Conservation (phyloP, 1,140 invertebrate species). For the Pseudomyrmex dendroicus region DNA sequence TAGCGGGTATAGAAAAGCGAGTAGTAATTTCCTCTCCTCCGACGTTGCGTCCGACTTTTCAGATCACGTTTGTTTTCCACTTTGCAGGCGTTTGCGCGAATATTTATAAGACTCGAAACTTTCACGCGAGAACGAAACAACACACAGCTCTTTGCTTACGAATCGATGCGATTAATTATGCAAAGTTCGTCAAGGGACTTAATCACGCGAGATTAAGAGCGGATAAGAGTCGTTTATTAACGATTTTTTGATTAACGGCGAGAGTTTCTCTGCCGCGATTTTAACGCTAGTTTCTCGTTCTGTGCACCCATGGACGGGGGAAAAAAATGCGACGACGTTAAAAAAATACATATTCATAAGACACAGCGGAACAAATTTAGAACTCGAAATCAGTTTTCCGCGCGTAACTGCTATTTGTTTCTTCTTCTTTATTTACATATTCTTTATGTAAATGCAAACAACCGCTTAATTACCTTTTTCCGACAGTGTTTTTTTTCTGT, state of each 20-base stretch:
- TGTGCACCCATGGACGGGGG: not conserved
- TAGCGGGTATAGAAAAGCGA: not conserved
- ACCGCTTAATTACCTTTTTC: not conserved
- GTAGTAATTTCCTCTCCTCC: not conserved
- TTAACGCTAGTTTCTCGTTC: not conserved
- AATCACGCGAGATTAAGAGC: slow-evolving; percentile 42
- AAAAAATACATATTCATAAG: slow-evolving; percentile 17
- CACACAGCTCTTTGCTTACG: not conserved
- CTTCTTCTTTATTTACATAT: not conserved
- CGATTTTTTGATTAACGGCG: slow-evolving; percentile 26
- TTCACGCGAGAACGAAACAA: slow-evolving; percentile 2
- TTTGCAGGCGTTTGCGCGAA: not conserved
- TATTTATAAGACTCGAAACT: not conserved
- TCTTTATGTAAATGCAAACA: not conserved
- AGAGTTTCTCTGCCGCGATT: not conserved
- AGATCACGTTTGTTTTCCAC: not conserved
- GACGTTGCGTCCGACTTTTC: slow-evolving; percentile 20
- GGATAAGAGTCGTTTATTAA: slow-evolving; percentile 33
- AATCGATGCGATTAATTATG: slow-evolving; percentile 43
- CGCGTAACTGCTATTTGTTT: not conserved
- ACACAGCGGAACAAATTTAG: not conserved
- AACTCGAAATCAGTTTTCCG: not conserved
- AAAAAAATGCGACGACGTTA: too few relatives aligned
- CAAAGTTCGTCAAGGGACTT: slow-evolving; percentile 2
- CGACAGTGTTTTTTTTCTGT: not conserved